A percentile compares a stretch with the other conserved stretches of the same genome.
Evolutionary conservation across 2,113 vertebrate genomes (phyloP).

Genomic region (Falco punctatus): DNA sequence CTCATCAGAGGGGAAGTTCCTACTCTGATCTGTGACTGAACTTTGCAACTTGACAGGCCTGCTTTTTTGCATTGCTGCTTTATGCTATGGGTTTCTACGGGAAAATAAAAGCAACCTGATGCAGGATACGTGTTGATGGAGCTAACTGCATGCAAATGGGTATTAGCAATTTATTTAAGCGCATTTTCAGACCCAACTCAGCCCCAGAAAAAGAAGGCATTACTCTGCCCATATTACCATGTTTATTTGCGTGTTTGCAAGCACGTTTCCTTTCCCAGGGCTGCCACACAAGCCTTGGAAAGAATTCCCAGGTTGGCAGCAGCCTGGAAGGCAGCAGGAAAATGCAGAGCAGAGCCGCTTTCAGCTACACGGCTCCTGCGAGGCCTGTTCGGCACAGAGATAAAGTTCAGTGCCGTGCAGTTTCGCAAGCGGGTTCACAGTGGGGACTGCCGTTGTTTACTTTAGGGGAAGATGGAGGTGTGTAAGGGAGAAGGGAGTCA

Average conservation of each 20-base stretch:
- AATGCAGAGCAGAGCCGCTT: not conserved
- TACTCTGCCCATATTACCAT: not conserved
- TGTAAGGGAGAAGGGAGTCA: not conserved
- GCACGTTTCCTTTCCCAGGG: conserved; percentile 4
- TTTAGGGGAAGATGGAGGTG: conserved; percentile 14
- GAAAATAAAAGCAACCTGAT: not conserved
- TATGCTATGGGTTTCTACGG: not conserved
- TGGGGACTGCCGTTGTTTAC: conserved; percentile 48
- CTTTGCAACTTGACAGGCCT: not conserved
- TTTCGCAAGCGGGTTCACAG: conserved; percentile 38
- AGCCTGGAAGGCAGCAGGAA: not conserved
- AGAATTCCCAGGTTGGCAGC: conserved; percentile 47
- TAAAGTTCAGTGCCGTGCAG: not conserved
- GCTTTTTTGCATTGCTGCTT: not conserved
- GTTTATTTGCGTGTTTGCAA: not conserved
- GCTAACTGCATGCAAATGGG: not conserved
- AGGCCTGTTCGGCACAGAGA: not conserved
- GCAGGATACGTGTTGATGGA: not conserved
- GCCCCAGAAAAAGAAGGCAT: not conserved
- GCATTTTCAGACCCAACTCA: not conserved
- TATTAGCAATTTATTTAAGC: not conserved
- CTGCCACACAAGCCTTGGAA: not conserved
- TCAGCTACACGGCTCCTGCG: not conserved
- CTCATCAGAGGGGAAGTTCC: not conserved
- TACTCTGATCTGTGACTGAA: not conserved